Evolutionary conservation across 2,888 invertebrate genomes (phyloP).

Genomic region (Plagodis dolabraria): DNA sequence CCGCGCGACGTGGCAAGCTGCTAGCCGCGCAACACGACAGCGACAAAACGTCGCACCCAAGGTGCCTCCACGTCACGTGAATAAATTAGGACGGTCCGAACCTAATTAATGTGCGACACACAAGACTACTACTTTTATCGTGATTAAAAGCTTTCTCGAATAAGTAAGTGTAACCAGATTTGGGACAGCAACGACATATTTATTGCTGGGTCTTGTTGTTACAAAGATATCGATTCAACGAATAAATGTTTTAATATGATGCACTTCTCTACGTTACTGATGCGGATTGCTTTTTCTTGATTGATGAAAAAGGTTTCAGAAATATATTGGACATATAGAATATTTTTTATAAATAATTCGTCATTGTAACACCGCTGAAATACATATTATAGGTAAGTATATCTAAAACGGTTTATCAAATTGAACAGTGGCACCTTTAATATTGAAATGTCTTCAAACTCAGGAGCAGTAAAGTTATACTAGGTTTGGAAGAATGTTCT

Average conservation of each 20-base stretch:
- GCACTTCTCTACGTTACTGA: no score
- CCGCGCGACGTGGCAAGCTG: conserved; percentile 54
- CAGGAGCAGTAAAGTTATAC: no score
- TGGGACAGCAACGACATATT: conserved; percentile 44
- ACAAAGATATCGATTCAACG: conserved; percentile 1
- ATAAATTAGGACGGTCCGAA: conserved; percentile 74
- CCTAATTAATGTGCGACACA: conserved; percentile 73
- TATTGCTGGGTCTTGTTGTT: conserved; percentile 32
- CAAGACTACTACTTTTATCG: conserved; percentile 64
- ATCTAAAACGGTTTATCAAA: no score
- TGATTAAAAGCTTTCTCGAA: conserved; percentile 62
- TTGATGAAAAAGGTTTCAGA: no score
- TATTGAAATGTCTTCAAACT: no score
- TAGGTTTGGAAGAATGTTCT: no score
- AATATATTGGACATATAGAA: no score
- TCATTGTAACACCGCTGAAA: no score
- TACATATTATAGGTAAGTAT: no score
- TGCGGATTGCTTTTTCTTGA: no score
- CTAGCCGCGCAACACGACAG: conserved; percentile 48
- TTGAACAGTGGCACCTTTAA: no score
- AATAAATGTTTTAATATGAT: neutral
- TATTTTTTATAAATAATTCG: no score
- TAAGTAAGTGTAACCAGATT: conserved; percentile 44
- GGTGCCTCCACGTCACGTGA: conserved; percentile 66
- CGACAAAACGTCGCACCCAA: conserved; percentile 51